Evolutionary conservation across 2,888 invertebrate genomes (phyloP), one percentile per base, ranked within the genome.

Genomic region (Hemaris fuciformis): DNA sequence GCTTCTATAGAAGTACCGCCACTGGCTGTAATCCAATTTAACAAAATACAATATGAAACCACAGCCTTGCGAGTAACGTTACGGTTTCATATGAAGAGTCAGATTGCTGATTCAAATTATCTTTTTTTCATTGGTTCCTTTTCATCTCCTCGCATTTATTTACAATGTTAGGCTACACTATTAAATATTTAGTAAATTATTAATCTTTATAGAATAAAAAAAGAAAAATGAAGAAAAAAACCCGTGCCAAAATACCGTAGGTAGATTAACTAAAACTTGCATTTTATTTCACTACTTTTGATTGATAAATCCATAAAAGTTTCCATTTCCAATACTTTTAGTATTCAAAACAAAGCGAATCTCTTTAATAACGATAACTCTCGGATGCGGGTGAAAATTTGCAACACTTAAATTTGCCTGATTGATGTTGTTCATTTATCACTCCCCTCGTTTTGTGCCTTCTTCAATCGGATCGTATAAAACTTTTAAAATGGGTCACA

Each of bases 401-500:
- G 91, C 89, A 89, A 87, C 89, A 89, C 86, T 90, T 87, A 87
- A 87, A 87, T 86, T 89, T 84, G 77, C 82, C 87, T 91, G 91
- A 92, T 91, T 90, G 91, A 92, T 92, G 92, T 81, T 80, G 74
- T 83, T 83, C 91, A 91, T 92, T 91, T 91, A 91, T 92, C 91
- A 91, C 81, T 85, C 88, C 89, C 89, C 91, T 91, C 85, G 84
- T 86, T 88, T 79, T 25, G 57, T 38, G 79, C 73, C 68, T 72
- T 71, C 69, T 74, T 73, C 57, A 69, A 63, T 65, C 61, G 75
- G 71, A 70, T 73, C 80, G 82, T 80, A 87, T 85, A 82, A 85
- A 90, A 91, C 87, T 91, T 91, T 91, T 91, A 83, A 91, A 91
- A 91, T 91, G 77, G 91, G 91, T 92, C 92, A 92, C 87, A 87